These are phyloP conservation scores for Piprites chloris DNA, from an alignment of 2,113 vertebrate species.

Conservation along the genomic window DNA sequence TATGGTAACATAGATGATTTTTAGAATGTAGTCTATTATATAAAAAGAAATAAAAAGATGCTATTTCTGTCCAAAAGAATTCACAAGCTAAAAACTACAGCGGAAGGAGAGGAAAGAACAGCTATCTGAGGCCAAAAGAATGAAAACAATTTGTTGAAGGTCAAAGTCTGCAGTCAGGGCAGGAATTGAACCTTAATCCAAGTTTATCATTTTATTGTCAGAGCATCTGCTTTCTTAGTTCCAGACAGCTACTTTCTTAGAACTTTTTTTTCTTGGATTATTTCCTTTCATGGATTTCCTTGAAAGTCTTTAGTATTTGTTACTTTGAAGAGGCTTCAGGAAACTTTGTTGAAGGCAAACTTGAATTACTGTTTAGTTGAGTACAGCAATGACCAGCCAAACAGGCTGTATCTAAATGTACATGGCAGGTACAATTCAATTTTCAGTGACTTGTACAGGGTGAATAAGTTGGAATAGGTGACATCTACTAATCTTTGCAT, in stretches of 20 bases:
- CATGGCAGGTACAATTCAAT: accelerated
- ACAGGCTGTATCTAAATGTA: not conserved
- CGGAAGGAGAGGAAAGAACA: not conserved
- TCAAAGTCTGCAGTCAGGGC: not conserved
- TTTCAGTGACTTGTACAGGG: not conserved
- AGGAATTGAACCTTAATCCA: not conserved
- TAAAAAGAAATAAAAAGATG: not conserved
- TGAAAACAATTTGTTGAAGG: not conserved
- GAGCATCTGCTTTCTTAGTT: not conserved
- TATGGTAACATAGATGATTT: not conserved
- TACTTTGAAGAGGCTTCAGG: not conserved
- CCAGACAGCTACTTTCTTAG: not conserved
- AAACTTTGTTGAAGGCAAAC: not conserved
- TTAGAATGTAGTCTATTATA: not conserved
- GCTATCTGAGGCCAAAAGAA: not conserved
- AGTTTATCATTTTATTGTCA: not conserved
- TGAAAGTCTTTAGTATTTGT: not conserved
- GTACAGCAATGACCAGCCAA: not conserved
- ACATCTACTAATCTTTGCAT: not conserved
- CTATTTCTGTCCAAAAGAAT: not conserved
- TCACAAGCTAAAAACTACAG: not conserved
- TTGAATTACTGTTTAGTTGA: not conserved
- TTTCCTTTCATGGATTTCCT: not conserved
- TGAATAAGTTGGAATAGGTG: not conserved
- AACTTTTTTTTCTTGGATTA: not conserved